These are phyloP conservation scores for Stegodyphus mimosarum DNA, from an alignment of 1,140 invertebrate species.

Conservation along the genomic window DNA sequence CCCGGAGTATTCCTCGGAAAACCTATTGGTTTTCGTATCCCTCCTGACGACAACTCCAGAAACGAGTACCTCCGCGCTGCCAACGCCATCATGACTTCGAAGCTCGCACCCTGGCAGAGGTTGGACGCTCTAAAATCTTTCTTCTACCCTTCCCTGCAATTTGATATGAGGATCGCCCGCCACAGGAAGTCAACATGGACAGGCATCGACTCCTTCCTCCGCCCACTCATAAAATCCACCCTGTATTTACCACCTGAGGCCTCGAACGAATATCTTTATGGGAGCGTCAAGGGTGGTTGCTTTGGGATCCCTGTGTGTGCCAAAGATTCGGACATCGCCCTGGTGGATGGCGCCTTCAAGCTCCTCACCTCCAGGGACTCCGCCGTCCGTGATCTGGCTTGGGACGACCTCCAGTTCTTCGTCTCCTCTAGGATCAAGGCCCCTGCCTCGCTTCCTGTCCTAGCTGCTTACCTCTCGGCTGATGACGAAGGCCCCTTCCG, in stretches of 20 bases:
- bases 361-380: slow-evolving; percentile 6
- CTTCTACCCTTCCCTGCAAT: neutral
- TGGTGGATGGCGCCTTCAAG: slow-evolving; percentile 19
- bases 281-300: neutral
- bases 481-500: no score
- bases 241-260: neutral
- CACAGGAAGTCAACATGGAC: neutral
- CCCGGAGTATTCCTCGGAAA: neutral
- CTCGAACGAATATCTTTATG: slow-evolving; percentile 1
- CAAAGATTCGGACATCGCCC: neutral
- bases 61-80: neutral
- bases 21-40: neutral
- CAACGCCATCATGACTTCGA: neutral
- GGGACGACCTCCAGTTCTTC: neutral
- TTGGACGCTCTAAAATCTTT: slow-evolving; percentile 8
- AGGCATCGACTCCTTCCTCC: neutral
- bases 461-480: no score
- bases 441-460: no score
- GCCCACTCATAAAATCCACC: neutral
- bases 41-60: neutral
- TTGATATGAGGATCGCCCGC: neutral
- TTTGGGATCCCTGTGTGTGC: neutral
- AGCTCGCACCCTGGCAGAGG: slow-evolving; percentile 18
- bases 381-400: neutral
- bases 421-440: neutral